Evolutionary conservation across 2,888 invertebrate species (phyloP).

Genomic region (Melolontha melolontha): DNA sequence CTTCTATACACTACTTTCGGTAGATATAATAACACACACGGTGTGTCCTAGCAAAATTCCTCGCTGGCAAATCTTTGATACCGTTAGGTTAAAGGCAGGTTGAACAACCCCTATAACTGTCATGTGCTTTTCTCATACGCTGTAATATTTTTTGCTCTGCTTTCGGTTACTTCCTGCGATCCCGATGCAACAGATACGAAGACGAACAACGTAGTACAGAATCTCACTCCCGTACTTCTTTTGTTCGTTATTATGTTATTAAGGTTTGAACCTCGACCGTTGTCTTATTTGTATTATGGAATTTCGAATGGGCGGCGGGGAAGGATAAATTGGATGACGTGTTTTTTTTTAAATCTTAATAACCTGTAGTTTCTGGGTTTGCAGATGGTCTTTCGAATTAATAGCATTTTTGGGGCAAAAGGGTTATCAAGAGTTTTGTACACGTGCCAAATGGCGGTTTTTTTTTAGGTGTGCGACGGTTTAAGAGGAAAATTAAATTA

Average conservation of each 20-base stretch:
- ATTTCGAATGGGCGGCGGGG: conserved; percentile 41
- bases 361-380: conserved; percentile 23
- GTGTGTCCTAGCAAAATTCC: conserved; percentile 38
- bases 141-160: conserved; percentile 27
- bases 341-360: neutral
- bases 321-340: conserved; percentile 27
- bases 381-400: conserved; percentile 43
- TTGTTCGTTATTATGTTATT: conserved; percentile 56
- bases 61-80: conserved; percentile 58
- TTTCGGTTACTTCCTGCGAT: conserved; percentile 43
- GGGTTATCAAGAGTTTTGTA: conserved; percentile 16
- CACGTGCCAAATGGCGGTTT: conserved; percentile 42
- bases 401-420: conserved; percentile 23
- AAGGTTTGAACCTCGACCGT: conserved; percentile 45
- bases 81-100: conserved; percentile 60
- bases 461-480: conserved; percentile 2
- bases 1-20: conserved; percentile 16
- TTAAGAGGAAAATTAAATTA: conserved; percentile 36
- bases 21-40: conserved; percentile 25
- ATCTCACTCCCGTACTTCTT: conserved; percentile 24
- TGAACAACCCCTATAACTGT: conserved; percentile 60
- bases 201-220: neutral
- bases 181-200: conserved; percentile 5
- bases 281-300: conserved; percentile 48
- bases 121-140: conserved; percentile 38